A percentile compares a stretch with the other conserved stretches of the same genome.
Evolutionary conservation across 2,888 invertebrate genomes (phyloP).

Genomic region (Drosophila ochracea): DNA sequence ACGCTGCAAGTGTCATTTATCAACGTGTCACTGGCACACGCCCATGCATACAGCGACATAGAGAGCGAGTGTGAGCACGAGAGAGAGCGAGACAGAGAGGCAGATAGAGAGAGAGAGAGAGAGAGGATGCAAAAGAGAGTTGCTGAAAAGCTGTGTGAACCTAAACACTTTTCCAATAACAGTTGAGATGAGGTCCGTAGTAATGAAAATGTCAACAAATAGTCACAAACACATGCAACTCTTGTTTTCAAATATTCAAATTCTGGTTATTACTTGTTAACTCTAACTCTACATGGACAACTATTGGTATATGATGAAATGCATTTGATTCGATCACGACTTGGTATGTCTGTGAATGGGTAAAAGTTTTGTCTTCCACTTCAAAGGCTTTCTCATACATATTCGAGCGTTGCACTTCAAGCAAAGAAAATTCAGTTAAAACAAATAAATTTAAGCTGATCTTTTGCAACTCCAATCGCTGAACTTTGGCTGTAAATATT

Average conservation of each 20-base stretch:
- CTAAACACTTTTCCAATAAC: neutral
- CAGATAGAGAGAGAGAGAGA: neutral
- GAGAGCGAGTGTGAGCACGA: slow-evolving; percentile 1
- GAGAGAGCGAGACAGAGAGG: neutral
- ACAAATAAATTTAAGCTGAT: neutral
- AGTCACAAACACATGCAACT: neutral
- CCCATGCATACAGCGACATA: slow-evolving; percentile 31
- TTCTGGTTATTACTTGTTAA: neutral
- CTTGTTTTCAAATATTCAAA: neutral
- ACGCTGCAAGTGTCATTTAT: slow-evolving; percentile 80
- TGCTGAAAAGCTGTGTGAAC: neutral
- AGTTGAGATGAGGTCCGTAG: neutral
- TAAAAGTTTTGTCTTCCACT: too few species aligned
- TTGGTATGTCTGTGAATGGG: too few species aligned
- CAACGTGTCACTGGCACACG: slow-evolving; percentile 72
- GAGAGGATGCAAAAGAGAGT: neutral
- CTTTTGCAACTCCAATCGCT: too few species aligned
- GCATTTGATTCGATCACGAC: too few species aligned
- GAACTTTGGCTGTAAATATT: neutral
- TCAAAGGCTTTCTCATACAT: too few species aligned
- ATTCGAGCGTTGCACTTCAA: neutral
- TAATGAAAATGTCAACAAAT: neutral
- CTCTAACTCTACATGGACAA: neutral
- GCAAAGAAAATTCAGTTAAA: neutral
- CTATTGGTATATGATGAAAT: neutral